Percentiles rank a stretch among this genome's conserved stretches.
Evolutionary conservation across 2,888 invertebrate genomes (phyloP).

Genomic region (Tetranychus truncatus): DNA sequence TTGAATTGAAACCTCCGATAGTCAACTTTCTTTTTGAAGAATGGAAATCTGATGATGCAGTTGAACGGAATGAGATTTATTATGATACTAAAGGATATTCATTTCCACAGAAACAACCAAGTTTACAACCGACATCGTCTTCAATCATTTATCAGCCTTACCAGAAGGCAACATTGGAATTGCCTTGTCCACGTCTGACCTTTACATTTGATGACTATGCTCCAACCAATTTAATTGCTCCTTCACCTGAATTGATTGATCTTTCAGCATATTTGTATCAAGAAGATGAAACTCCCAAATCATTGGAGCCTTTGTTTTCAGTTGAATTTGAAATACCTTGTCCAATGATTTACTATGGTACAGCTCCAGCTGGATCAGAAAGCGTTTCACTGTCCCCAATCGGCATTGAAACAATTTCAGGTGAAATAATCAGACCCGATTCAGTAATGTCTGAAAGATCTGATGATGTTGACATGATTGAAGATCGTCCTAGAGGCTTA

Average conservation of each 20-base stretch:
- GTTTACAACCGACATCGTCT: neutral
- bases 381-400: neutral
- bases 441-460: neutral
- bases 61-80: no score
- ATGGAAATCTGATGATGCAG: neutral
- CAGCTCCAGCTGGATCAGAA: neutral
- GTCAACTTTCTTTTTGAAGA: neutral
- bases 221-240: neutral
- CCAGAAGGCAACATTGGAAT: neutral
- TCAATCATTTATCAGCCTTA: neutral
- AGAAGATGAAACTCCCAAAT: neutral
- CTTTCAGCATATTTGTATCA: neutral
- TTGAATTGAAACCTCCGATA: neutral
- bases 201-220: neutral
- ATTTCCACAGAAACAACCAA: neutral
- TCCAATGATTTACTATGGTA: neutral
- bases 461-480: neutral
- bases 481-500: neutral
- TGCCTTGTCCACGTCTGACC: neutral
- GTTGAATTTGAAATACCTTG: slow-evolving; percentile 3
- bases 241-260: neutral
- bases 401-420: neutral
- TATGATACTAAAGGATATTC: neutral
- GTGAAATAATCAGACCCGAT: neutral
- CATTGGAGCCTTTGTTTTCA: neutral